phyloP scores from a whole-genome alignment of 2,113 vertebrate genomes.

The Mionectes macconnelli region DNA sequence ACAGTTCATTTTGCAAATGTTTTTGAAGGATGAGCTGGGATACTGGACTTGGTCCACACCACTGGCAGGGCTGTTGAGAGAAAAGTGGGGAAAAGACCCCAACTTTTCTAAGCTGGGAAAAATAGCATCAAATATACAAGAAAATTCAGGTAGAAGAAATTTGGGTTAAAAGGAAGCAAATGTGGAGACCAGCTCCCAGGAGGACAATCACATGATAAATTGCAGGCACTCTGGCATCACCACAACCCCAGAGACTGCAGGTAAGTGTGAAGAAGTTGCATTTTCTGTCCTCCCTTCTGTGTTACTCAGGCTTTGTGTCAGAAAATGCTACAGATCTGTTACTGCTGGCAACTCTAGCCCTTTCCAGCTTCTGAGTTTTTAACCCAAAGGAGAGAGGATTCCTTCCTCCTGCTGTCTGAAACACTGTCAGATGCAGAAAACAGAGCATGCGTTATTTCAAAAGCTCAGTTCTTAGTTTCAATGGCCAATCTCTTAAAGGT shows the following conservation, averaged over 20 bases:
- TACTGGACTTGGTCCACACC: neutral
- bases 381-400: neutral
- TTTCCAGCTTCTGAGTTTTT: neutral
- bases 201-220: neutral
- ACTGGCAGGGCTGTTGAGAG: neutral
- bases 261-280: neutral
- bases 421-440: neutral
- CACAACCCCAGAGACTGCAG: neutral
- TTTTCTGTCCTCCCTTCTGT: neutral
- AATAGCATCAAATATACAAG: neutral
- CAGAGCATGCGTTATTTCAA: neutral
- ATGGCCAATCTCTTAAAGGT: neutral
- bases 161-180: neutral
- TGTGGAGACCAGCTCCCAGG: accelerated
- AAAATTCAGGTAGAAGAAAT: neutral
- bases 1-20: neutral
- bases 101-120: neutral
- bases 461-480: neutral
- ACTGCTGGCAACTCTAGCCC: neutral
- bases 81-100: accelerated
- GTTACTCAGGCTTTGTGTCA: neutral
- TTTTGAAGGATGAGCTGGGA: neutral
- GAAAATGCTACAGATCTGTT: neutral
- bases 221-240: neutral
- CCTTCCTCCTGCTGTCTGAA: neutral